These are phyloP conservation scores for Calephelis perditalis DNA, from an alignment of 2,888 invertebrate species.

Conservation along the genomic window DNA sequence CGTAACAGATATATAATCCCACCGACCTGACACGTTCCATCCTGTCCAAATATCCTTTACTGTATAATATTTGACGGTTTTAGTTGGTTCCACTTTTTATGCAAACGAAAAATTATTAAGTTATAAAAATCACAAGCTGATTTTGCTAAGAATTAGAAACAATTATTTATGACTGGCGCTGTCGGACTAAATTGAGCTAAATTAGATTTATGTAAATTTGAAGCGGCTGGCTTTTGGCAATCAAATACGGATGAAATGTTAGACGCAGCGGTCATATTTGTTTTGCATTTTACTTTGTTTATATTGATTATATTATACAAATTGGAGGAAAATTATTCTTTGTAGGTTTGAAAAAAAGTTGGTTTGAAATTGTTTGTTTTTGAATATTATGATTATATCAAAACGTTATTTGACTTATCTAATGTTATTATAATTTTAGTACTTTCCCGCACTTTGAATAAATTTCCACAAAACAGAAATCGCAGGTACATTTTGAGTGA, in stretches of 20 bases:
- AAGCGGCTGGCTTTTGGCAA: conserved; percentile 34
- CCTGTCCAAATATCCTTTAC: too few species aligned
- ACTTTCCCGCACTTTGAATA: too few species aligned
- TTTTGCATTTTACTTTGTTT: conserved; percentile 8
- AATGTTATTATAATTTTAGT: too few species aligned
- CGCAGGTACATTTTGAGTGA: too few species aligned
- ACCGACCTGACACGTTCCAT: too few species aligned
- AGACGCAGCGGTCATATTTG: conserved; percentile 38
- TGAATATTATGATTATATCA: too few species aligned
- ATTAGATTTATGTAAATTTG: conserved; percentile 38
- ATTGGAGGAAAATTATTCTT: not conserved
- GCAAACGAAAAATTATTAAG: not conserved
- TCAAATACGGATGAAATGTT: conserved; percentile 30
- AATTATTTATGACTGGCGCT: conserved; percentile 23
- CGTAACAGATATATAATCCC: too few species aligned
- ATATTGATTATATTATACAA: conserved; percentile 1
- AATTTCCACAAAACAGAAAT: too few species aligned
- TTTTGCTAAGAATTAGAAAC: conserved; percentile 30
- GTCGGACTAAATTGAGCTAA: conserved; percentile 28
- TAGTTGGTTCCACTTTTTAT: too few species aligned
- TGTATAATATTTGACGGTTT: too few species aligned
- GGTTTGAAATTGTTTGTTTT: not conserved
- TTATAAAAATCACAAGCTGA: conserved; percentile 26
- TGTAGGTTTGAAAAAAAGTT: not conserved
- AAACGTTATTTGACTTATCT: too few species aligned